Conservation (phyloP, 2,113 vertebrate species). For the Rutilus rutilus region DNA sequence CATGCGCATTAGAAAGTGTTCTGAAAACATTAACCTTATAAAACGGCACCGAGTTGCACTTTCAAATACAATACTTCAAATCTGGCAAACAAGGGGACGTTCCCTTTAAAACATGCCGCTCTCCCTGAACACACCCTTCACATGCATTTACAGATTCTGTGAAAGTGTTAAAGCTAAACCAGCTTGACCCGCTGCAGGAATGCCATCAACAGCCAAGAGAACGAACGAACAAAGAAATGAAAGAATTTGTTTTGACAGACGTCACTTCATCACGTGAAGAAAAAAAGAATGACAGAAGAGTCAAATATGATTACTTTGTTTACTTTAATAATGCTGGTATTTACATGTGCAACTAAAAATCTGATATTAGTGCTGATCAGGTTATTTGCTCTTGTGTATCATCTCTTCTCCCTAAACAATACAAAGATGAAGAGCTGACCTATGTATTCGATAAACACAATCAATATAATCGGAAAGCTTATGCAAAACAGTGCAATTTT, state of each 20-base stretch:
- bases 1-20: too few species aligned
- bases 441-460: neutral
- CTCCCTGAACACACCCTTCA: constrained; percentile 41
- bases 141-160: constrained; percentile 26
- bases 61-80: neutral
- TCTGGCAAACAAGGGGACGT: neutral
- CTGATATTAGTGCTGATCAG: neutral
- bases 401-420: neutral
- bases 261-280: neutral
- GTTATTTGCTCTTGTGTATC: neutral
- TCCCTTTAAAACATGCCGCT: constrained; percentile 36
- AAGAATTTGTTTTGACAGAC: constrained; percentile 16
- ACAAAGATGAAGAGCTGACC: neutral
- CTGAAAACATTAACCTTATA: too few species aligned
- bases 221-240: constrained; percentile 26
- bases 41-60: neutral
- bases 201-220: constrained; percentile 31
- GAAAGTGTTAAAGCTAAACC: constrained; percentile 53
- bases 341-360: neutral
- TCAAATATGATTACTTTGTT: neutral
- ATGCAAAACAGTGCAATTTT: neutral
- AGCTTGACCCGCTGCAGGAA: constrained; percentile 51
- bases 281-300: neutral
- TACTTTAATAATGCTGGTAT: neutral
- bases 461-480: neutral